Percentiles rank a stretch among this genome's conserved stretches.
Evolutionary conservation across 92 coral and sea anemone species (phyloP).

Genomic region (Desmophyllum pertusum): DNA sequence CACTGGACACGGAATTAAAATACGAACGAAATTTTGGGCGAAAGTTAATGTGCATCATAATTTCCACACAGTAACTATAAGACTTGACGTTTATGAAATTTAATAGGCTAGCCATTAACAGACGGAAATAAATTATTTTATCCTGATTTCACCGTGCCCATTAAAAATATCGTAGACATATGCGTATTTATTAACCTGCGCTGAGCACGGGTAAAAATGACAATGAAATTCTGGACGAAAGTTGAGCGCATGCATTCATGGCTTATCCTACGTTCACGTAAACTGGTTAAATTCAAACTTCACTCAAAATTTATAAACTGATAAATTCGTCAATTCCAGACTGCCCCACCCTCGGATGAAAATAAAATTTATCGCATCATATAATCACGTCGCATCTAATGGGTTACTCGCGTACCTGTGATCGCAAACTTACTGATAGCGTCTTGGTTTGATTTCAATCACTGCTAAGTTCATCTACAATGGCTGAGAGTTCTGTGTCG

Average conservation of each 20-base stretch:
- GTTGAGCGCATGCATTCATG: background rate
- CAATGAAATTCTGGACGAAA: background rate
- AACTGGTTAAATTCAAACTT: background rate
- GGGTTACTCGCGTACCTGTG: conserved; percentile 5
- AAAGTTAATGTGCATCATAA: too few relatives aligned
- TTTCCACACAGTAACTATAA: background rate
- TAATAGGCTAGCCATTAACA: background rate
- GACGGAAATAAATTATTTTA: background rate
- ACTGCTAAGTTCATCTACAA: background rate
- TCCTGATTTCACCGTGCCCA: background rate
- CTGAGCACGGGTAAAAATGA: too few relatives aligned
- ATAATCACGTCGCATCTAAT: background rate
- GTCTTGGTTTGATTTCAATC: conserved; percentile 9
- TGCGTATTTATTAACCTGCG: too few relatives aligned
- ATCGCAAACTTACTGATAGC: background rate
- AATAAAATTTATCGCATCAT: background rate
- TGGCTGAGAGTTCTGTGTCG: background rate
- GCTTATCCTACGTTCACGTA: background rate
- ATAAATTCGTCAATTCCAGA: background rate
- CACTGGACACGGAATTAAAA: too few relatives aligned
- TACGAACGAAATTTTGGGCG: too few relatives aligned
- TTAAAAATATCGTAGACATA: background rate
- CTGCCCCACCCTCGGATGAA: conserved; percentile 19
- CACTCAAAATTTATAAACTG: background rate
- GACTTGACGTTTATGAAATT: background rate